Evolutionary conservation across 2,113 vertebrate genomes (phyloP), one percentile per base, ranked within the genome.

Genomic region (Aplodontia rufa): DNA sequence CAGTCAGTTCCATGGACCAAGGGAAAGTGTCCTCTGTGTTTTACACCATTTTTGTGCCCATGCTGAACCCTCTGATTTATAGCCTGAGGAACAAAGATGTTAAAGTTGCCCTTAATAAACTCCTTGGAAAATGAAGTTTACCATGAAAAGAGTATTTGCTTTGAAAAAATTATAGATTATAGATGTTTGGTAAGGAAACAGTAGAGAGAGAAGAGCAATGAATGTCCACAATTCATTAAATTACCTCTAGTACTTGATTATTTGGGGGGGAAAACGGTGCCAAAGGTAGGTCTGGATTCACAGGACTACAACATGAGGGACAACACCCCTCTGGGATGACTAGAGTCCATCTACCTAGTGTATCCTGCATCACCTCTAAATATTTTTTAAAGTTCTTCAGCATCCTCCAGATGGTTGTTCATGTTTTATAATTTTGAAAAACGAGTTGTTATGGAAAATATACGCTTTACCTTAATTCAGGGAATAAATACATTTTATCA

Each of bases 271-370:
- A 28, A 49, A 71, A 71, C 78, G 12, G 0, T n/a, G 5, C 17
- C 35, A 47, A 30, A 4, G 24, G 11, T 6, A 58, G 28, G 13
- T 40, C 4, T 86, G 53, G 22, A 79, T 26, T 42, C 14, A 64
- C 19, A 30, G 12, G 2, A 40, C 28, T 53, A 69, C 26, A n/a
- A 3, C 5, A 80, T 47, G 6, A 2, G 40, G 4, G 42, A 22
- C 14, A 47, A 17, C 12, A 58, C 13, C 37, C 22, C 42, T 72
- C 0, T 72, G 30, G 22, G 17, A 14, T 45, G 32, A 2, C 8
- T 12, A 12, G 62, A 12, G 13, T 3, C 8, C 26, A 49, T 24
- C 13, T 20, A 17, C 0, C 1, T 47, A 49, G 5, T 13, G 8
- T 17, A 42, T 22, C 22, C 24, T 30, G 11, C 10, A 49, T 45